Conservation (phyloP, 2,888 invertebrate genomes). For the Coelinius sp. region DNA sequence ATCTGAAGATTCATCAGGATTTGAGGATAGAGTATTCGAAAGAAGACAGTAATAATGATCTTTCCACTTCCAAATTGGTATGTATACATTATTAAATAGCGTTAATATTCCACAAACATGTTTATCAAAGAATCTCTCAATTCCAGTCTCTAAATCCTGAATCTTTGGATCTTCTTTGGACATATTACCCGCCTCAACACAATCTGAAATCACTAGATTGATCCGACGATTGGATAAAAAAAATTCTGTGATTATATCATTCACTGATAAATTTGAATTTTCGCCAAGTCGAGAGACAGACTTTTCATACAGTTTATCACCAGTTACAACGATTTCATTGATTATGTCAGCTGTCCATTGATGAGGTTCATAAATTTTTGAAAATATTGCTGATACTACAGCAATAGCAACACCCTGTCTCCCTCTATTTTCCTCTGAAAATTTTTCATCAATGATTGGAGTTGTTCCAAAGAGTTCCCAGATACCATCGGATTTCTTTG, state of each 20-base stretch:
- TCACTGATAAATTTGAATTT: conserved; percentile 42
- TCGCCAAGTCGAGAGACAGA: conserved; percentile 54
- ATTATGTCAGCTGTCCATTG: conserved; percentile 56
- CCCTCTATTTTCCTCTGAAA: conserved; percentile 48
- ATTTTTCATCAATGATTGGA: conserved; percentile 50
- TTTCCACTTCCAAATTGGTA: conserved; percentile 58
- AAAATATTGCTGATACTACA: conserved; percentile 60
- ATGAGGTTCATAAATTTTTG: conserved; percentile 61
- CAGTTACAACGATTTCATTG: conserved; percentile 60
- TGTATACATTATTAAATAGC: conserved; percentile 42
- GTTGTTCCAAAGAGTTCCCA: conserved; percentile 58
- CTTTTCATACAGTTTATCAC: conserved; percentile 59
- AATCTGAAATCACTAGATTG: conserved; percentile 59
- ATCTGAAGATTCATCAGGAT: background rate
- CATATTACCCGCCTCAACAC: conserved; percentile 60
- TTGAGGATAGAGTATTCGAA: conserved; percentile 52
- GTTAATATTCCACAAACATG: conserved; percentile 56
- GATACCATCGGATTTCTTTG: conserved; percentile 54
- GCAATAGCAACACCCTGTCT: conserved; percentile 60
- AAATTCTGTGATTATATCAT: conserved; percentile 61
- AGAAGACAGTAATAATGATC: conserved; percentile 56
- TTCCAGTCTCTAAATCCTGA: conserved; percentile 52
- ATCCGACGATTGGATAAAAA: conserved; percentile 62
- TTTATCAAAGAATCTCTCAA: conserved; percentile 56
- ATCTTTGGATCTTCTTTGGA: conserved; percentile 50